Evolutionary conservation across 2,888 invertebrate genomes (phyloP), one percentile per base, ranked within the genome.

Genomic region (Petrolisthes manimaculis): DNA sequence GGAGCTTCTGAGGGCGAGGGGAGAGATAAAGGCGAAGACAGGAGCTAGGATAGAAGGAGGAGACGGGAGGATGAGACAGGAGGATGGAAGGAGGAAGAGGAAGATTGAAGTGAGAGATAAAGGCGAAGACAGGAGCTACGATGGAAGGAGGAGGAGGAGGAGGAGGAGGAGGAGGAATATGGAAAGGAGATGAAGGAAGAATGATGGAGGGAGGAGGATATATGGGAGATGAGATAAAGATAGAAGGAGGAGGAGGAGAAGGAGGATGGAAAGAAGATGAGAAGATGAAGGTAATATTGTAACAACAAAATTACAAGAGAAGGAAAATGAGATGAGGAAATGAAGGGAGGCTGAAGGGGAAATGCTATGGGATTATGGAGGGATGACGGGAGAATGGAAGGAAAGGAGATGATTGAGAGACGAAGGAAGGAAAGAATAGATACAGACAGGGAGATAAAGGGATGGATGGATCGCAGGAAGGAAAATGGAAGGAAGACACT

Each of bases 401-500:
- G 53, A 18, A 77, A 18, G 77, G 14, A 77, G 18, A 51, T 37
- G 77, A 14, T 37, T 14, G 77, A 51, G 53, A 77, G 37, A 77
- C 51, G 37, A 37, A 61, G 18, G 9, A 12, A 18, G 61, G 61
- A 61, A 18, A 61, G 61, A 1, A 61, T 61, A 61, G 61, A 9
- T 12, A 61, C 12, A 61, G 18, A 61, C 12, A 61, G 18, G 61
- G 61, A 61, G 18, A 61, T 9, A 61, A 61, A 61, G 0, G 61
- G 61, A 9, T 61, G 12, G 37, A 18, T 37, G 77, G 53, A 77
- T 18, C 9, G 77, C 4, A 77, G 77, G 53, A 51, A 77, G 9
- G 77, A 51, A 77, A 18, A 51, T 77, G 77, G 51, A 77, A 37
- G 77, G 77, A 18, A 77, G 37, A 77, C 51, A 61, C 9, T 61